Evolutionary conservation across 2,113 vertebrate species (phyloP).

Genomic region (Oryzias melastigma): DNA sequence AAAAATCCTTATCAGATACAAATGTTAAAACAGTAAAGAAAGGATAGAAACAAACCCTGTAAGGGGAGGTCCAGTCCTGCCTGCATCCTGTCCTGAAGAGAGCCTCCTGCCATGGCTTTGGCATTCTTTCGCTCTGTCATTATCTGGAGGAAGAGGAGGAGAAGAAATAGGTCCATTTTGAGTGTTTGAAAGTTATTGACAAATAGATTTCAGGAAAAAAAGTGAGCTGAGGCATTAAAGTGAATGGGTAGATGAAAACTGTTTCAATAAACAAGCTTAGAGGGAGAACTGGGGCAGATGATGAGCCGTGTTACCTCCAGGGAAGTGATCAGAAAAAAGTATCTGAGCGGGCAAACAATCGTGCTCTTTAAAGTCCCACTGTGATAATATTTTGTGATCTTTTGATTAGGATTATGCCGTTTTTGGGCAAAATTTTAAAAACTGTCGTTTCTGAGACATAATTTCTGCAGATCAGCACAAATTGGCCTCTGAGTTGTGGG

Average conservation of each 20-base stretch:
- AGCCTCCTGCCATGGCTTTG: slow-evolving; percentile 92
- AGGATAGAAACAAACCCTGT: slow-evolving; percentile 81
- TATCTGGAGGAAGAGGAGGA: slow-evolving; percentile 77
- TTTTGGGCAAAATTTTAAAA: too few relatives aligned
- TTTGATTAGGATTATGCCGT: too few relatives aligned
- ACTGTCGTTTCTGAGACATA: too few relatives aligned
- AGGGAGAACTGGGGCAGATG: slow-evolving; percentile 25
- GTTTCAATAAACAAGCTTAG: slow-evolving; percentile 15
- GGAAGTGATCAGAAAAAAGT: too few relatives aligned
- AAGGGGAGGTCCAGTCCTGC: slow-evolving; percentile 89
- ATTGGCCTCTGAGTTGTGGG: too few relatives aligned
- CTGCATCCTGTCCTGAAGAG: slow-evolving; percentile 81
- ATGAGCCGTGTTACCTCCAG: slow-evolving; percentile 16
- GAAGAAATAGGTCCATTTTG: slow-evolving; percentile 20
- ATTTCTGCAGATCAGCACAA: too few relatives aligned
- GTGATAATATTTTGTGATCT: too few relatives aligned
- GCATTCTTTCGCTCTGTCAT: slow-evolving; percentile 97
- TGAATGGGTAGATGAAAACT: slow-evolving; percentile 20
- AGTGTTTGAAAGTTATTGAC: not conserved
- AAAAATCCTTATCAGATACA: not conserved
- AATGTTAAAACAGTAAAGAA: not conserved
- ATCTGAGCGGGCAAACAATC: too few relatives aligned
- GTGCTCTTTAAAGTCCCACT: too few relatives aligned
- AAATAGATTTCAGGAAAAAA: not conserved
- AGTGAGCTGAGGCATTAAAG: slow-evolving; percentile 21